phyloP scores from a whole-genome alignment of 2,888 invertebrate genomes.

The Folsomia manolachei region DNA sequence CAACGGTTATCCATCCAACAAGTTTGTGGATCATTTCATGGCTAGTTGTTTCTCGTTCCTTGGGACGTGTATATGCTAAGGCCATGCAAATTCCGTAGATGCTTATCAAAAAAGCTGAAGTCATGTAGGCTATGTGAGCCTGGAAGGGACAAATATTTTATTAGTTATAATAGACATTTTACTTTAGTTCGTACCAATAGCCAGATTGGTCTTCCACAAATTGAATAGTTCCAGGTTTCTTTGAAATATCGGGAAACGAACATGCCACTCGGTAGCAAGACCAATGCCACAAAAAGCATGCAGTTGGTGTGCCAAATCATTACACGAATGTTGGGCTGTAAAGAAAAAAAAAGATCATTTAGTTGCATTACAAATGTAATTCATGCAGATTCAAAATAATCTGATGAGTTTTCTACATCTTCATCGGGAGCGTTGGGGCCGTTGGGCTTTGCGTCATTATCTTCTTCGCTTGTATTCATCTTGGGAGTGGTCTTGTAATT shows the following conservation, averaged over 20 bases:
- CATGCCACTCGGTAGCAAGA: slow-evolving; percentile 28
- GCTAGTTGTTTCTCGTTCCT: not conserved
- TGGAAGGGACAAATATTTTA: not conserved
- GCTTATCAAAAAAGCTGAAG: not conserved
- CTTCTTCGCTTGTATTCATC: too few species aligned
- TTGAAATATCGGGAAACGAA: slow-evolving; percentile 35
- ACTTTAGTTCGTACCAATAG: slow-evolving; percentile 24
- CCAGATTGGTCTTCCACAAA: slow-evolving; percentile 28
- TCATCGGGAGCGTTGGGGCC: not conserved
- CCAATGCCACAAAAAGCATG: slow-evolving; percentile 12
- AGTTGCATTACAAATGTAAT: not conserved
- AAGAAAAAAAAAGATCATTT: not conserved
- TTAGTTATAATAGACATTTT: not conserved
- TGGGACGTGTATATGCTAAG: not conserved
- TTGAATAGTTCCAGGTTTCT: slow-evolving; percentile 27
- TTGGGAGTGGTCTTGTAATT: too few species aligned
- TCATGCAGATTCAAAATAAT: not conserved
- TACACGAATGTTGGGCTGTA: not conserved
- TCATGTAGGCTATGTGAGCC: not conserved
- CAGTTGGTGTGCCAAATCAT: slow-evolving; percentile 26
- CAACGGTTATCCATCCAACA: not conserved
- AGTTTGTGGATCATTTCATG: not conserved
- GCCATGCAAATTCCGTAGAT: not conserved
- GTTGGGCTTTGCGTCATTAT: not conserved
- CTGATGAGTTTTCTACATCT: not conserved